phyloP scores from a whole-genome alignment of 2,888 invertebrate species.

The Drosophila koepferae region DNA sequence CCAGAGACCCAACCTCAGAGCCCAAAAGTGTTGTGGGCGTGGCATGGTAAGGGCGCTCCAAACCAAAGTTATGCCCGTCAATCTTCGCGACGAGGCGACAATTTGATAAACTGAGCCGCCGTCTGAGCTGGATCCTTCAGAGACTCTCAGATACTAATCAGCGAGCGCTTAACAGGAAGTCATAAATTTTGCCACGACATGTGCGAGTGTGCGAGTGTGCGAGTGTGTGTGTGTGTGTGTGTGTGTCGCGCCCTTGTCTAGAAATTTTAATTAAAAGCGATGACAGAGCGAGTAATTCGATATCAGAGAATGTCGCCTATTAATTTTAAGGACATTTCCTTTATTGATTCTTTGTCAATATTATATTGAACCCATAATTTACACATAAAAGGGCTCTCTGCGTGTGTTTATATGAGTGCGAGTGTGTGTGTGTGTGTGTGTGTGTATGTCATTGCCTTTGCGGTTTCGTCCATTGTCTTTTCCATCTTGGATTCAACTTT shows the following conservation, averaged over 20 bases:
- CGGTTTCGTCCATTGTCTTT: conserved; percentile 50
- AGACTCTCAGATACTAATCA: conserved; percentile 74
- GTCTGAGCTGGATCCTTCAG: conserved; percentile 48
- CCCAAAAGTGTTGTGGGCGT: neutral
- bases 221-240: conserved; percentile 27
- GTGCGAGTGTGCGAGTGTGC: conserved; percentile 5
- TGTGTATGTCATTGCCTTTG: conserved; percentile 15
- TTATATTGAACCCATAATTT: conserved; percentile 80
- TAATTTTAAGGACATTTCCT: conserved; percentile 82
- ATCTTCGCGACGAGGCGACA: conserved; percentile 72
- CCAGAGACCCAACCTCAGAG: conserved; percentile 3
- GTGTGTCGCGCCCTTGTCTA: conserved; percentile 67
- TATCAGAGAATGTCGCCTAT: conserved; percentile 82
- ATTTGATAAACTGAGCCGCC: conserved; percentile 74
- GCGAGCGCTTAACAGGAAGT: conserved; percentile 75
- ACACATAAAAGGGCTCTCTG: conserved; percentile 74
- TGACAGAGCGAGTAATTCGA: conserved; percentile 84
- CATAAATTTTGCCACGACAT: conserved; percentile 70
- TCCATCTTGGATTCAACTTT: conserved; percentile 47
- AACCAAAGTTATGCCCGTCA: conserved; percentile 66
- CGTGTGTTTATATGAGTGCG: neutral
- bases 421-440: conserved; percentile 18
- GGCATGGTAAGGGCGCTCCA: neutral
- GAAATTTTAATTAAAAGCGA: conserved; percentile 84
- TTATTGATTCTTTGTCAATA: conserved; percentile 82